A percentile compares a stretch with the other conserved stretches of the same genome.
Conservation (phyloP, 2,113 vertebrate species). For the Glaucidium brasilianum region DNA sequence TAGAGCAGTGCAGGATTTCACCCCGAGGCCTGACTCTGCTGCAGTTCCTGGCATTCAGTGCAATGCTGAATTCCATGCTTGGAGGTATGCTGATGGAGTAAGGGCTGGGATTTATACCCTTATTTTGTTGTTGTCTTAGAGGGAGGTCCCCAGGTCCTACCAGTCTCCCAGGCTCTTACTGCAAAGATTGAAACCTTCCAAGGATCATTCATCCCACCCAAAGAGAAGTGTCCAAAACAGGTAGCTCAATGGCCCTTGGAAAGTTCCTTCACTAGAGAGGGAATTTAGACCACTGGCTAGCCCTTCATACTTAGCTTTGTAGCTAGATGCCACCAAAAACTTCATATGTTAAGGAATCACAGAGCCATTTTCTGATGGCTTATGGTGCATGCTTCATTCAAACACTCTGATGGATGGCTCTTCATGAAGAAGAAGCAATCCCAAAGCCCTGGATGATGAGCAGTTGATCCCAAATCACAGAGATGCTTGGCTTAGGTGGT, state of each 20-base stretch:
- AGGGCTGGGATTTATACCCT: background rate
- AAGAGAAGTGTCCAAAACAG: background rate
- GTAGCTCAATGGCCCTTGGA: background rate
- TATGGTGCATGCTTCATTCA: background rate
- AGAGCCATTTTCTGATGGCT: background rate
- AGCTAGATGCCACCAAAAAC: background rate
- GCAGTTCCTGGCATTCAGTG: background rate
- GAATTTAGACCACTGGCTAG: background rate
- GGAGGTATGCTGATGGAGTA: background rate
- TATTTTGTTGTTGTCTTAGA: background rate
- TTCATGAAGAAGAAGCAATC: background rate
- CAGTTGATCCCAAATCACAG: background rate
- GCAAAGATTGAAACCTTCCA: background rate
- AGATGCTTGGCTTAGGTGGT: background rate
- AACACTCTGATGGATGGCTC: background rate
- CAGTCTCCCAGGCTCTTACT: background rate
- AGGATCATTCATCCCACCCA: background rate
- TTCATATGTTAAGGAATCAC: background rate
- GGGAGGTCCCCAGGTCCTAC: background rate
- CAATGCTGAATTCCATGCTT: background rate
- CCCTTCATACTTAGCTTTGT: background rate
- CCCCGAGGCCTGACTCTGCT: constrained; percentile 1
- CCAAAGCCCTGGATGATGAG: background rate
- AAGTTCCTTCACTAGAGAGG: background rate
- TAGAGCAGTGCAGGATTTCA: background rate